These are phyloP conservation scores for Caretta caretta DNA, from an alignment of 2,113 vertebrate genomes.

Conservation along the genomic window DNA sequence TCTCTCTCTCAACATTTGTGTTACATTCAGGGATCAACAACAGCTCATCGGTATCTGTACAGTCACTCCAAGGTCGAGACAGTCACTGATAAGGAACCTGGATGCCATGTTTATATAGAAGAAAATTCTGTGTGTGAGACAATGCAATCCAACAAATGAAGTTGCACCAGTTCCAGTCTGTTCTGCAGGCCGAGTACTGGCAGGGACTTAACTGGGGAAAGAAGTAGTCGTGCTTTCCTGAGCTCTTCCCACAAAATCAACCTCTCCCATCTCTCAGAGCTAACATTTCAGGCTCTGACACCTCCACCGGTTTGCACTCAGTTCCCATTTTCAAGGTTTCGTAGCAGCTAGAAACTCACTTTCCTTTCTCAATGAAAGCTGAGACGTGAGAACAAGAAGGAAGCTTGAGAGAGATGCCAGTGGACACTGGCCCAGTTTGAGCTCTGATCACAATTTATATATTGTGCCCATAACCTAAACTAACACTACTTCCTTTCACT, in stretches of 20 bases:
- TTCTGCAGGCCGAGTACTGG: background rate
- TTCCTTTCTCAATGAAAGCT: background rate
- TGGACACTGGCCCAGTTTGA: no score
- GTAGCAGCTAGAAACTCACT: no score
- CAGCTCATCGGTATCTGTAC: background rate
- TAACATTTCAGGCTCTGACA: rapidly evolving
- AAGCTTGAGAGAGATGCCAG: background rate
- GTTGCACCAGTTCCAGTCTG: background rate
- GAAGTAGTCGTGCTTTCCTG: background rate
- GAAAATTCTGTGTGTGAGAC: background rate
- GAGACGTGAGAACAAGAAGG: background rate
- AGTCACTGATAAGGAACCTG: no score
- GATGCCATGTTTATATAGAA: background rate
- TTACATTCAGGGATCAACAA: background rate
- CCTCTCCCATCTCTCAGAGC: background rate
- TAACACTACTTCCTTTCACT: rapidly evolving
- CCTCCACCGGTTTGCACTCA: background rate
- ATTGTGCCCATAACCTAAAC: background rate
- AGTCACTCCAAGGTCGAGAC: background rate
- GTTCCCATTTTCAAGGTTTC: background rate
- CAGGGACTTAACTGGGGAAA: background rate
- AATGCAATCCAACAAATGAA: background rate
- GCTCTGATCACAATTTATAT: background rate
- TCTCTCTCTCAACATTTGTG: background rate
- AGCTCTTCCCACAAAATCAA: background rate